Base-by-base conservation (phyloP, 2,888 invertebrate genomes). In the Phorcus lineatus region DNA sequence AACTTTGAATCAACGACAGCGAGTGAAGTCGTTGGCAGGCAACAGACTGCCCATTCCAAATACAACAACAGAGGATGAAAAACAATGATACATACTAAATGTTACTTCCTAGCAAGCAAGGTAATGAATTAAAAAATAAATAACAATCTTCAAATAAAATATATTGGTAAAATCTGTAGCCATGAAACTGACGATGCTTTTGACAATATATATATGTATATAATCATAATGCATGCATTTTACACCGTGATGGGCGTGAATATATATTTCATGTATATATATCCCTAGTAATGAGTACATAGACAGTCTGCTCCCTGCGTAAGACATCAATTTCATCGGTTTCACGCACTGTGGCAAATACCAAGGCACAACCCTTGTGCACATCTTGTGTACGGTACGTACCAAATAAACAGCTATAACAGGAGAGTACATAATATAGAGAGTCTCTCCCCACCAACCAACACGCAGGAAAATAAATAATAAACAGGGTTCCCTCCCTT, bases 401-500 rank as follows among this genome's bases (percentile, higher is more conserved):
- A 75, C 53, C 52, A 53, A 53, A 62, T 55, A 77, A 76, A 53
- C 54, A 76, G 76, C 76, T 76, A 76, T 55, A 53, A 70, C 55
- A 31, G 76, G 76, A 66, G 77, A 77, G 77, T 77, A 77, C 77
- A 77, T 77, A 77, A 77, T 77, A 66, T 77, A 77, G 77, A 77
- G 76, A 77, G 77, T 36, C 55, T 66, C 76, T 24, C 55, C 55
- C 36, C 31, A 36, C 24, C 31, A 19, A 76, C 53, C 53, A 75
- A 75, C 53, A 75, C 53, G 22, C 52, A 75, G 52, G 53, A 53
- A 53, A 70, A 57, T 57, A 75, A 75, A 70, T 70, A 70, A 70
- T 70, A 70, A 70, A 70, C 36, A 70, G 70, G 70, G 70, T 70
- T 70, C 70, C 70, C 70, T 70, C 70, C 70, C 70, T 70, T 70